Conservation (phyloP, 2,113 vertebrate genomes). For the Heteronetta atricapilla region DNA sequence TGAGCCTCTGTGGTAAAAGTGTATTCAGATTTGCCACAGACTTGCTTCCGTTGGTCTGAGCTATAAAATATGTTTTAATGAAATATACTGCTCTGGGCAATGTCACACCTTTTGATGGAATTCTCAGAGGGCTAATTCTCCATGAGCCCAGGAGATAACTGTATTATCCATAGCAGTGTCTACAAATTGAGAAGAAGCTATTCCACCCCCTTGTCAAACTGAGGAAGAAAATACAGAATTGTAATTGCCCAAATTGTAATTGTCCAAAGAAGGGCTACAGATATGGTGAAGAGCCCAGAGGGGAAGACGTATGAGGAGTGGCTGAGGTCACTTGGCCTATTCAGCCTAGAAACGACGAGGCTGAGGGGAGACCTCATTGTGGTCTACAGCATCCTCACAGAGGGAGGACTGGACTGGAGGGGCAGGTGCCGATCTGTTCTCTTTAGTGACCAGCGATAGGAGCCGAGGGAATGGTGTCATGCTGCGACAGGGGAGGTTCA, state of each 20-base stretch:
- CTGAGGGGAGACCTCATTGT: too few relatives aligned
- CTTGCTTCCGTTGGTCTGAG: slow-evolving; percentile 15
- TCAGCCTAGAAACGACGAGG: too few relatives aligned
- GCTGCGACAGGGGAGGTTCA: too few relatives aligned
- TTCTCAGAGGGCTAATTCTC: slow-evolving; percentile 41
- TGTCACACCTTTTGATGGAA: slow-evolving; percentile 41
- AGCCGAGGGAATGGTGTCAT: too few relatives aligned
- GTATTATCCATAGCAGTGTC: not conserved
- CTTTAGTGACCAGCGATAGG: too few relatives aligned
- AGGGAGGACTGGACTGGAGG: too few relatives aligned
- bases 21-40: not conserved
- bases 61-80: slow-evolving; percentile 26
- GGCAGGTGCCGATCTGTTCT: too few relatives aligned
- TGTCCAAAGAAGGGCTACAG: not conserved
- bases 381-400: too few relatives aligned
- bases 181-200: slow-evolving; percentile 19
- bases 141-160: slow-evolving; percentile 27
- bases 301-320: too few relatives aligned
- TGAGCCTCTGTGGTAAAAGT: not conserved
- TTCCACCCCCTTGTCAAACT: slow-evolving; percentile 1
- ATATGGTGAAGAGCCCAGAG: too few relatives aligned
- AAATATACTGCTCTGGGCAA: slow-evolving; percentile 25
- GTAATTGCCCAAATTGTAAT: slow-evolving; percentile 6
- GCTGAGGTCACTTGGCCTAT: too few relatives aligned
- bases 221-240: slow-evolving; percentile 10